A percentile compares a stretch with the other conserved stretches of the same genome.
These are phyloP conservation scores for Dolomedes plantarius DNA, from an alignment of 2,888 invertebrate species.

Conservation along the genomic window DNA sequence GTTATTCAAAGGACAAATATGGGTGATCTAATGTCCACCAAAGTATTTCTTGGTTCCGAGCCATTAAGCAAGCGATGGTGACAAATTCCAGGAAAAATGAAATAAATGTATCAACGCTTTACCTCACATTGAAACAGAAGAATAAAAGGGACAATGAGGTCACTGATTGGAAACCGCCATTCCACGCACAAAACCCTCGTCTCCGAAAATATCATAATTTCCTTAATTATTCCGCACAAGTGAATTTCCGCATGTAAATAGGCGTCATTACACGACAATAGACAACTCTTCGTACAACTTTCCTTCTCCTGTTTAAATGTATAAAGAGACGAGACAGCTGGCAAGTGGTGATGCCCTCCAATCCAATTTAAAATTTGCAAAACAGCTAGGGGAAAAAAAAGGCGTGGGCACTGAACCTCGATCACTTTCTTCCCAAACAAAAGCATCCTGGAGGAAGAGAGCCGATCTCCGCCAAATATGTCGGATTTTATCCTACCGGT, in stretches of 20 bases:
- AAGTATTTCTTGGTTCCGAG: too few relatives aligned
- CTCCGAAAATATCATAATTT: too few relatives aligned
- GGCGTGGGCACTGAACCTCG: conserved; percentile 41
- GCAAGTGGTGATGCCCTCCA: too few relatives aligned
- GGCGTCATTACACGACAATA: neutral
- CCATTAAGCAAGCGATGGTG: too few relatives aligned
- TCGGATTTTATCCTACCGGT: neutral
- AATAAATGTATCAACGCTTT: too few relatives aligned
- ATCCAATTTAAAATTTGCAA: neutral
- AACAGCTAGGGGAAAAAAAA: neutral
- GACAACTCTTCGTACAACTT: neutral
- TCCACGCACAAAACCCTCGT: too few relatives aligned
- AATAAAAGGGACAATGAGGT: too few relatives aligned
- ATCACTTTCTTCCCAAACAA: conserved; percentile 10
- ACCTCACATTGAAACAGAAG: too few relatives aligned
- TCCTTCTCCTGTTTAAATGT: neutral
- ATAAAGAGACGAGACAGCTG: neutral
- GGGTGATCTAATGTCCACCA: too few relatives aligned
- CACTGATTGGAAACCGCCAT: too few relatives aligned
- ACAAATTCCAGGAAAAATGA: too few relatives aligned
- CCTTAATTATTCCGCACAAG: neutral
- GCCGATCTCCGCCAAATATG: neutral
- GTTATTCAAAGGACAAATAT: too few relatives aligned
- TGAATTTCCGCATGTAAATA: neutral
- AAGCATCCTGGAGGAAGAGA: conserved; percentile 17